Evolutionary conservation across 2,888 invertebrate species (phyloP), one percentile per base, ranked within the genome.

Genomic region (Hypomecis atomaria): DNA sequence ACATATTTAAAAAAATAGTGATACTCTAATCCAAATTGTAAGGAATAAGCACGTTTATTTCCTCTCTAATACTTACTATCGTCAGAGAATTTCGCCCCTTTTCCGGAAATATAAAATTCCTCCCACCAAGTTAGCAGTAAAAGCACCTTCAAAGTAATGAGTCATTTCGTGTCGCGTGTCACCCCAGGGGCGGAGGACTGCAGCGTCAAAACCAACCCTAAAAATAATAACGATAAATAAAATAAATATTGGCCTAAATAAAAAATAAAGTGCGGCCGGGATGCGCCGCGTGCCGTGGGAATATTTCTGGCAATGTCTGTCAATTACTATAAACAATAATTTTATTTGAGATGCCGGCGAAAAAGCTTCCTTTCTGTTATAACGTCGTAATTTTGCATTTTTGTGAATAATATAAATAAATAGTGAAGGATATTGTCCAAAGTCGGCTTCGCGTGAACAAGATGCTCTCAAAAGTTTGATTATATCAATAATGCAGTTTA

Each of bases 191-290:
- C 73, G 74, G 70, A 72, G 71, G 76, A 71, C 74, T 74, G 75
- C 72, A 70, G 66, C 43, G 69, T 64, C 70, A 55, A 62, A 49
- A 61, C 59, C 68, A 65, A 62, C 70, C 76, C 78, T 67, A 75
- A 77, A 77, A 77, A 75, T 73, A 77, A 78, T 77, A 78, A 54
- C 57, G 48, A 61, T 60, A 80, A 78, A 79, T 82, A 79, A 82
- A 82, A 82, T 81, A 83, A 84, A 81, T 77, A 85, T 79, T 75
- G 71, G 63, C 72, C 66, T 78, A 75, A 81, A 81, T 79, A 82
- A 83, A 83, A 82, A 82, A 83, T 78, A 75, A 59, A 64, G 50
- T 75, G 71, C 62, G 55, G 23, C 74, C 75, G 75, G 72, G 72
- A 76, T 82, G 78, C 74, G 77, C 73, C 70, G 69, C 67, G 72